Conservation (phyloP, 1,140 invertebrate genomes). For the Conus betulinus region DNA sequence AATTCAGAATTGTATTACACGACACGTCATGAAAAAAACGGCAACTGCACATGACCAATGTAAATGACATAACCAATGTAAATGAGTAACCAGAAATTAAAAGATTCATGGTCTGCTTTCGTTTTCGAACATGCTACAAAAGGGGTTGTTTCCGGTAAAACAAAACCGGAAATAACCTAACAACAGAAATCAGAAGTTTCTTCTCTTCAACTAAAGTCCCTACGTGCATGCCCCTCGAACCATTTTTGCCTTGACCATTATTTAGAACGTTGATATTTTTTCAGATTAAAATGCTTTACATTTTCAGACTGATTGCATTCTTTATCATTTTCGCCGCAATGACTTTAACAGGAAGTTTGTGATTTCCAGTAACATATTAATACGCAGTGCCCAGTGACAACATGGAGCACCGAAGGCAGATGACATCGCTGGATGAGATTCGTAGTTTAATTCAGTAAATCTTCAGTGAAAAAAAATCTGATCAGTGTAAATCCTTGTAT, state of each 20-base stretch:
- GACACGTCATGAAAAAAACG: too few species aligned
- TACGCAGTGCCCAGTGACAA: background rate
- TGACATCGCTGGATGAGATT: background rate
- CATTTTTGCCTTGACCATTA: background rate
- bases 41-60: too few species aligned
- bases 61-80: too few species aligned
- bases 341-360: conserved; percentile 30
- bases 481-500: conserved; percentile 49
- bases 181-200: conserved; percentile 9
- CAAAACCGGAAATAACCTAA: conserved; percentile 5
- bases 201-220: background rate
- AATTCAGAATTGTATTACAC: too few species aligned
- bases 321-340: background rate
- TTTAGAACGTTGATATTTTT: background rate
- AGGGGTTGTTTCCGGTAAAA: background rate
- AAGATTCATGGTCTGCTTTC: background rate
- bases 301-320: background rate
- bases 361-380: background rate
- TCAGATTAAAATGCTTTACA: background rate
- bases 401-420: conserved; percentile 2
- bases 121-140: background rate
- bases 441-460: background rate
- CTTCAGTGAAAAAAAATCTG: conserved; percentile 5
- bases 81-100: too few species aligned
- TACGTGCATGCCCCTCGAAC: background rate